These are phyloP conservation scores for Tragelaphus buxtoni DNA, from an alignment of 2,113 vertebrate species.

Conservation along the genomic window DNA sequence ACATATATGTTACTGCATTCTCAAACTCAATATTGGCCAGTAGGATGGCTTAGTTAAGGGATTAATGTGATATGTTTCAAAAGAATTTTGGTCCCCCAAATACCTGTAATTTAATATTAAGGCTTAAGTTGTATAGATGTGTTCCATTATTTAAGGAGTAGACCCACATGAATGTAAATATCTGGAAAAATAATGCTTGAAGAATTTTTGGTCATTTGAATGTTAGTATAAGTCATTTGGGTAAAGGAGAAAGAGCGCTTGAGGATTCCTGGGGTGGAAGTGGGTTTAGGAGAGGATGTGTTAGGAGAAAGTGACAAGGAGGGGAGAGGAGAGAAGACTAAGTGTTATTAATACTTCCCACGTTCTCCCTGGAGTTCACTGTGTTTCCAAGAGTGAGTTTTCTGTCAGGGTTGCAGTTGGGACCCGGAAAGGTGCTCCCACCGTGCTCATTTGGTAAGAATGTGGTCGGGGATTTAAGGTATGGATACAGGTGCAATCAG, in stretches of 20 bases:
- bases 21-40: background rate
- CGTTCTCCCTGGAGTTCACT: background rate
- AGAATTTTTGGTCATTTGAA: background rate
- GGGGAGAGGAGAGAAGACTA: background rate
- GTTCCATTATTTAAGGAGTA: background rate
- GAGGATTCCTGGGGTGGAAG: background rate
- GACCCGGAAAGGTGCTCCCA: background rate
- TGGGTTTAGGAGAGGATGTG: background rate
- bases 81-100: background rate
- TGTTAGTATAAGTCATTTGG: background rate
- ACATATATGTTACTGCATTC: background rate
- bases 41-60: background rate
- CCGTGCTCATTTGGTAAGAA: background rate
- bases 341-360: background rate
- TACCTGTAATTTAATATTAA: background rate
- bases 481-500: background rate
- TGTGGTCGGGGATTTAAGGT: background rate
- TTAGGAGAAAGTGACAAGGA: background rate
- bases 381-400: background rate
- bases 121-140: background rate
- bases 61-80: background rate
- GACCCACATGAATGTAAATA: background rate
- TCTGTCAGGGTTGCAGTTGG: background rate
- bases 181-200: background rate
- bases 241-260: background rate